Evolutionary conservation across 2,888 invertebrate species (phyloP), one percentile per base, ranked within the genome.

Genomic region (Cremastinae sp.): DNA sequence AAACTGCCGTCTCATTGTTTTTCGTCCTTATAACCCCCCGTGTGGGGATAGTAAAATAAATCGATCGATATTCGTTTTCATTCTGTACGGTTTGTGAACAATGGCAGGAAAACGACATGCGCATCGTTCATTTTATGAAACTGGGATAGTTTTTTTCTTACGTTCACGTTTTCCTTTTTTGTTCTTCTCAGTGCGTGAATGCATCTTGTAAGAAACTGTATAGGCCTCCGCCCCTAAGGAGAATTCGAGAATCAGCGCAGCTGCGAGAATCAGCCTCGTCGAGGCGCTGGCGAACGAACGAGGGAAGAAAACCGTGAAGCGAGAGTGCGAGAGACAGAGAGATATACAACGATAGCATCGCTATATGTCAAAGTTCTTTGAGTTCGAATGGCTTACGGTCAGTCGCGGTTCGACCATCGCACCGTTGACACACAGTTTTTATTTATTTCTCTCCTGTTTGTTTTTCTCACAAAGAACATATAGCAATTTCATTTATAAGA

Each of bases 321-420:
- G 28, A 2, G 28, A 28, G 28, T 28, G 5, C 10, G 28, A 66
- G 28, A 18, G 45, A 28, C 14, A 14, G 34, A 53, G 43, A 28
- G 65, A 62, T 34, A 18, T 16, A 49, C 47, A n/a, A 47, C 66
- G 34, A 58, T 43, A 53, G 28, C 41, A 43, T 61, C 36, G 43
- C 62, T 54, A 43, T 62, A 53, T 45, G 28, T 53, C 70, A 54
- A 70, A 70, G 61, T 70, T 53, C 64, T 64, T 56, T 41, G 49
- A 49, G 47, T 62, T 43, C 58, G 64, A 38, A 65, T 38, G 22
- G 47, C 64, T 69, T 61, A 58, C 74, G 75, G 79, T 73, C 80
- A 85, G 85, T 85, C 76, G 82, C 75, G 81, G 79, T 79, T 73
- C 78, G 79, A 75, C 80, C 79, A 80, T 53, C 80, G 83, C 75